Conservation (phyloP, 2,797 vertebrate genomes). For the Centroberyx gerrardi region DNA sequence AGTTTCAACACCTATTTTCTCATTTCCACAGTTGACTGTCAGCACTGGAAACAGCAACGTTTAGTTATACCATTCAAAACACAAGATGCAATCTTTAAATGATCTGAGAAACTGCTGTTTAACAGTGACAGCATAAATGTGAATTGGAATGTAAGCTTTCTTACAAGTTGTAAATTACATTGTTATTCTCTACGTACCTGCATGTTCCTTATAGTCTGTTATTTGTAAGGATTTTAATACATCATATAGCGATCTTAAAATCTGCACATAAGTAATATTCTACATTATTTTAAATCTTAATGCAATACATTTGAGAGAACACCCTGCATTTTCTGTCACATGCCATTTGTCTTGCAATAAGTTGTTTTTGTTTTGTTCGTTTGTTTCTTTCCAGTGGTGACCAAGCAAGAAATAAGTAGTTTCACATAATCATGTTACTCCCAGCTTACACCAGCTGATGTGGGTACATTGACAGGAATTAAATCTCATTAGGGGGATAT, state of each 20-base stretch:
- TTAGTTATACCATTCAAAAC: conserved; percentile 8
- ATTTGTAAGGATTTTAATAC: neutral
- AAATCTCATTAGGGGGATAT: conserved; percentile 40
- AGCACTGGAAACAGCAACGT: neutral
- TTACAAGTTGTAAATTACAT: neutral
- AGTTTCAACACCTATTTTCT: neutral
- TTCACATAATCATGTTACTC: neutral
- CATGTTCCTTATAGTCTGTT: neutral
- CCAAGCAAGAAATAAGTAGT: neutral
- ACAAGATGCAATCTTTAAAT: neutral
- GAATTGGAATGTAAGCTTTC: neutral
- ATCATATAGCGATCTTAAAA: too few species aligned
- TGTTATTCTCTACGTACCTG: neutral
- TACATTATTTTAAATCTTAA: neutral
- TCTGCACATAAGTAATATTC: neutral
- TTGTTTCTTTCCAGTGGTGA: neutral
- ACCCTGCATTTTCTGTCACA: neutral
- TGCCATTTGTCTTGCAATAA: neutral
- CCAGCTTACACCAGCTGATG: neutral
- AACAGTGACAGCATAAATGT: neutral
- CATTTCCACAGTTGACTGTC: neutral
- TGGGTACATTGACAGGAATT: conserved; percentile 25
- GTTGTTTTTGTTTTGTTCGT: neutral
- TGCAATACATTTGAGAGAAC: neutral
- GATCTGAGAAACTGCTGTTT: neutral